A percentile compares a stretch with the other conserved stretches of the same genome.
These are phyloP conservation scores for Nyctibius grandis DNA, from an alignment of 2,797 vertebrate genomes.

Conservation along the genomic window DNA sequence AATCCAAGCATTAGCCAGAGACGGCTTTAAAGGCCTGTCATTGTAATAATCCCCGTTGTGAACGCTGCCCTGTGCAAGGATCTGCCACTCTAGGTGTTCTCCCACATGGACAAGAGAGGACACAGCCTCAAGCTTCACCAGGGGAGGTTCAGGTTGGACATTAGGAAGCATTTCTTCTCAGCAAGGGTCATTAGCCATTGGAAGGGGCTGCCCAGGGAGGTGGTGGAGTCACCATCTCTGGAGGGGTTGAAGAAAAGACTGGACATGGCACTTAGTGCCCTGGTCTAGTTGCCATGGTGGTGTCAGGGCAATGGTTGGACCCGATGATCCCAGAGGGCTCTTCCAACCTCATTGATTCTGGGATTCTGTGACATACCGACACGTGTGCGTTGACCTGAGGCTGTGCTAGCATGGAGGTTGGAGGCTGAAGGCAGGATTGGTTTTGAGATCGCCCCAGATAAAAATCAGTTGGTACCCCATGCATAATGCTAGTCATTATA, in stretches of 20 bases:
- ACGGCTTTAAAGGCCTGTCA: not conserved
- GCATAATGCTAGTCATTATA: not conserved
- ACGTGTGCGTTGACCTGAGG: rapidly evolving
- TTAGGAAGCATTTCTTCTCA: too few relatives aligned
- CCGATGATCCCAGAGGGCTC: too few relatives aligned
- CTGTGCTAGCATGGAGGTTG: not conserved
- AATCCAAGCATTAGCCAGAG: not conserved
- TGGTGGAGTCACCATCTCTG: too few relatives aligned
- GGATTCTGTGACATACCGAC: not conserved
- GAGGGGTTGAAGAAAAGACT: too few relatives aligned
- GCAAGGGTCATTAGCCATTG: too few relatives aligned
- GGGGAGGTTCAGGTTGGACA: too few relatives aligned
- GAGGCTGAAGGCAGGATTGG: not conserved
- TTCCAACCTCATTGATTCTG: too few relatives aligned
- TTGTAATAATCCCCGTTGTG: not conserved
- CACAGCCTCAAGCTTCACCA: too few relatives aligned
- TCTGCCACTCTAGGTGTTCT: not conserved
- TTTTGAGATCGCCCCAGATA: not conserved
- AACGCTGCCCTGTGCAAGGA: not conserved
- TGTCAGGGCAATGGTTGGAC: too few relatives aligned
- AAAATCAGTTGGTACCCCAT: rapidly evolving
- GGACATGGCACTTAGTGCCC: too few relatives aligned
- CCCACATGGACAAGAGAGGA: not conserved
- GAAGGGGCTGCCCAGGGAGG: too few relatives aligned
- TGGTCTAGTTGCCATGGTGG: too few relatives aligned